These are phyloP conservation scores for Halichondria panicea DNA, from an alignment of 37 sponge, comb jelly and placozoan genomes.

Conservation along the genomic window DNA sequence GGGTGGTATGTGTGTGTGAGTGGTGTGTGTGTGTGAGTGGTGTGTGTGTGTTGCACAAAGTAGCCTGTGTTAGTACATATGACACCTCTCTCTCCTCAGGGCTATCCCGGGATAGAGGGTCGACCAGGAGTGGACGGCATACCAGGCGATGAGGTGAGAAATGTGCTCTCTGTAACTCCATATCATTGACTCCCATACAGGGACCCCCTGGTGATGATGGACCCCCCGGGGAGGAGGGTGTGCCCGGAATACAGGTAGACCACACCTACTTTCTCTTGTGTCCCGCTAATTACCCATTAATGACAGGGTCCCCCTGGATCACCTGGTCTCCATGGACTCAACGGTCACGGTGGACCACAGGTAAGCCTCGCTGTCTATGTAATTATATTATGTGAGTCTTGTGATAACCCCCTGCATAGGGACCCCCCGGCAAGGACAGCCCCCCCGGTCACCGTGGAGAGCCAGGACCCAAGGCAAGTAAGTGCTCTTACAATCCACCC, in stretches of 20 bases:
- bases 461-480: conserved; percentile 79
- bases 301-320: conserved; percentile 33
- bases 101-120: conserved; percentile 15
- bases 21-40: conserved; percentile 4
- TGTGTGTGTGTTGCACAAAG: background rate
- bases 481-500: conserved; percentile 27
- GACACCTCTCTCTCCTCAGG: background rate
- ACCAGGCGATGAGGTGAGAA: conserved; percentile 32
- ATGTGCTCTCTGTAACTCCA: background rate
- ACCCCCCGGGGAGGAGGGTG: conserved; percentile 31
- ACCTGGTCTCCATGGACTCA: conserved; percentile 15
- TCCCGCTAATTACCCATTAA: background rate
- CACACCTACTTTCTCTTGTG: background rate
- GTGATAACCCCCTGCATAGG: conserved; percentile 1
- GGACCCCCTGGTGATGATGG: conserved; percentile 48
- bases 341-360: conserved; percentile 16
- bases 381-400: too few relatives aligned
- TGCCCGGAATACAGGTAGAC: conserved; percentile 35
- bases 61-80: background rate
- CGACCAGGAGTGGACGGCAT: conserved; percentile 32
- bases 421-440: conserved; percentile 27
- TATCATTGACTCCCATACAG: background rate
- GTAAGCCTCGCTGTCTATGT: conserved; percentile 19
- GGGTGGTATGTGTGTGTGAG: background rate
- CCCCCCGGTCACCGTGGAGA: conserved; percentile 33